A percentile compares a stretch with the other conserved stretches of the same genome.
Evolutionary conservation across 2,113 vertebrate species (phyloP).

Genomic region (Circaetus cinerascens): DNA sequence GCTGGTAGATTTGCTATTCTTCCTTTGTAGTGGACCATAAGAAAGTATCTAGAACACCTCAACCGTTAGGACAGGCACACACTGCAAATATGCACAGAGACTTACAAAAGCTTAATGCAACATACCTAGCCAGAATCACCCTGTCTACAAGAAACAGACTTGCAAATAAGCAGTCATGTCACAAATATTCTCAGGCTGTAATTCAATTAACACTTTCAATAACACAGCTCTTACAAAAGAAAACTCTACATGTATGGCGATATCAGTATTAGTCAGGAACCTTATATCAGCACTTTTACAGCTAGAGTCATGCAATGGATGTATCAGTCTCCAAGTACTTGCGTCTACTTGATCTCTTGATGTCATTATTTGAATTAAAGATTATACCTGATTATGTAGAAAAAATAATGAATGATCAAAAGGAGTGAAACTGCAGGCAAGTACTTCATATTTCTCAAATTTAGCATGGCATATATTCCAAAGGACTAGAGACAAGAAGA

Average conservation of each 20-base stretch:
- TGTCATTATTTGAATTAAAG: background rate
- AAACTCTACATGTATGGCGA: accelerated
- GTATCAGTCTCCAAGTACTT: background rate
- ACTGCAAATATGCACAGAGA: background rate
- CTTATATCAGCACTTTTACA: background rate
- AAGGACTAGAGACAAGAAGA: background rate
- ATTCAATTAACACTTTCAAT: background rate
- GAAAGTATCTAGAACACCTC: background rate
- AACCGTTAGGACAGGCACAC: no score
- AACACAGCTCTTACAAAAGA: background rate
- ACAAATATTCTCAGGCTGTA: background rate
- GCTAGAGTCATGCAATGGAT: background rate
- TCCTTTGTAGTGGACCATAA: background rate
- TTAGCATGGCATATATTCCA: background rate
- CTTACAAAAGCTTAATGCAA: background rate
- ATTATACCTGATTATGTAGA: background rate
- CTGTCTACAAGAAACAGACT: background rate
- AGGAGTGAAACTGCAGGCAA: background rate
- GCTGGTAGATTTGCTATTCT: background rate
- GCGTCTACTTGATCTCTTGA: background rate
- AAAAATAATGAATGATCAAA: background rate
- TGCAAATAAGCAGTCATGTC: background rate
- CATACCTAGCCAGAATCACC: background rate
- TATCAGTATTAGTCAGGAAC: background rate
- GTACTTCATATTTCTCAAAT: background rate